Evolutionary conservation across 2,113 vertebrate species (phyloP).

Genomic region (Chamaea fasciata): DNA sequence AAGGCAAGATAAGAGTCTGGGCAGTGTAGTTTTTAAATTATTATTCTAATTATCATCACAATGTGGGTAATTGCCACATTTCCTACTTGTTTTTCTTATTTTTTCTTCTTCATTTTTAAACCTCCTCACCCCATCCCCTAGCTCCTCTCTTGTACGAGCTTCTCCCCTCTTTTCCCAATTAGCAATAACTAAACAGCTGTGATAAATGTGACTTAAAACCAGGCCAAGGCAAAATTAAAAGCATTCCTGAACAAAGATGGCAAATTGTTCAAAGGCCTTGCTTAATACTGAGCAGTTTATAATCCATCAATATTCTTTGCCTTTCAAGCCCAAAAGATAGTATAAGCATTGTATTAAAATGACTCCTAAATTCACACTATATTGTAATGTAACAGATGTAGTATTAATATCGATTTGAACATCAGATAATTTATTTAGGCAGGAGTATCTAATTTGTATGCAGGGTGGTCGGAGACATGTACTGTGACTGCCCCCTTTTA

Average conservation of each 20-base stretch:
- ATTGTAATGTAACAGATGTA: conserved; percentile 75
- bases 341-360: conserved; percentile 76
- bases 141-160: not conserved
- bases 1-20: conserved; percentile 53
- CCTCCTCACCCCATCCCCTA: not conserved
- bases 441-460: conserved; percentile 75
- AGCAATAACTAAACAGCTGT: conserved; percentile 26
- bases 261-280: conserved; percentile 63
- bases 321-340: conserved; percentile 67
- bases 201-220: conserved; percentile 58
- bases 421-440: conserved; percentile 79
- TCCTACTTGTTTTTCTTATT: not conserved
- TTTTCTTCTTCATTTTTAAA: not conserved
- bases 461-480: conserved; percentile 68
- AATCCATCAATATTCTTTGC: conserved; percentile 73
- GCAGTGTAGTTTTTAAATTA: conserved; percentile 28
- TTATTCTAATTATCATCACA: conserved; percentile 23
- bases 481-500: conserved; percentile 76
- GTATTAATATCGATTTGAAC: conserved; percentile 80
- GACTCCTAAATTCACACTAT: conserved; percentile 73
- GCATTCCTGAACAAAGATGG: conserved; percentile 66
- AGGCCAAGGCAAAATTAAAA: conserved; percentile 63
- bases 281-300: conserved; percentile 58
- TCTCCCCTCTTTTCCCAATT: not conserved
- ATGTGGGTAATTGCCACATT: conserved; percentile 2